Conservation (phyloP, 1,140 invertebrate genomes). For the Eupristina koningsbergeri region DNA sequence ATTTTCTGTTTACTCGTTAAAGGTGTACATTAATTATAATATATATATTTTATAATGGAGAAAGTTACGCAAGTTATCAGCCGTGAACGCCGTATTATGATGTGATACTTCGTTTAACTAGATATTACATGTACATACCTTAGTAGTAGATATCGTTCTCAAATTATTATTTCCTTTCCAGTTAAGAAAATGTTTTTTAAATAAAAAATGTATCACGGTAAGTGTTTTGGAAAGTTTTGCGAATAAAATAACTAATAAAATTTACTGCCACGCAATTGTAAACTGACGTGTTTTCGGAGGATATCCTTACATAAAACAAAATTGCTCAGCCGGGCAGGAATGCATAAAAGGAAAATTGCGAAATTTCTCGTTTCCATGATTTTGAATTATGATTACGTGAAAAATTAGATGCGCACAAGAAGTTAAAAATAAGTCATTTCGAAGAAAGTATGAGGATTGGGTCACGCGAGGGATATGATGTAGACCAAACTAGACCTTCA, state of each 20-base stretch:
- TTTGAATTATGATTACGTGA: background rate
- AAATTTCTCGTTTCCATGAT: background rate
- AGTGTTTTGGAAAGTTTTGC: background rate
- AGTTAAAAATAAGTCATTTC: conserved; percentile 5
- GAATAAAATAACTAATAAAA: background rate
- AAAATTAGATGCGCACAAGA: background rate
- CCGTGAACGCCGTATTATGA: background rate
- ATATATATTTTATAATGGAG: background rate
- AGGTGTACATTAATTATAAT: background rate
- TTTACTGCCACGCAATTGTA: background rate
- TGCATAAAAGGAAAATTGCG: background rate
- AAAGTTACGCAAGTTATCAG: background rate
- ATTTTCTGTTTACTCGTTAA: background rate
- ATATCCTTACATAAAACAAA: too few species aligned
- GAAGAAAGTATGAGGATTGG: background rate
- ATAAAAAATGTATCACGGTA: background rate
- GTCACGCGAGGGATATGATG: too few species aligned
- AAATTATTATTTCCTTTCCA: background rate
- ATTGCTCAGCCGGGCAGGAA: too few species aligned
- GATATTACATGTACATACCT: background rate
- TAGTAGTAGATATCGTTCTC: background rate
- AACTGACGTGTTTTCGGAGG: background rate
- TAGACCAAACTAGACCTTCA: too few species aligned
- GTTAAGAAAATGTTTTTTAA: background rate
- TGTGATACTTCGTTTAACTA: background rate